Base-by-base conservation (phyloP, 2,113 vertebrate species). In the Petromus typicus region DNA sequence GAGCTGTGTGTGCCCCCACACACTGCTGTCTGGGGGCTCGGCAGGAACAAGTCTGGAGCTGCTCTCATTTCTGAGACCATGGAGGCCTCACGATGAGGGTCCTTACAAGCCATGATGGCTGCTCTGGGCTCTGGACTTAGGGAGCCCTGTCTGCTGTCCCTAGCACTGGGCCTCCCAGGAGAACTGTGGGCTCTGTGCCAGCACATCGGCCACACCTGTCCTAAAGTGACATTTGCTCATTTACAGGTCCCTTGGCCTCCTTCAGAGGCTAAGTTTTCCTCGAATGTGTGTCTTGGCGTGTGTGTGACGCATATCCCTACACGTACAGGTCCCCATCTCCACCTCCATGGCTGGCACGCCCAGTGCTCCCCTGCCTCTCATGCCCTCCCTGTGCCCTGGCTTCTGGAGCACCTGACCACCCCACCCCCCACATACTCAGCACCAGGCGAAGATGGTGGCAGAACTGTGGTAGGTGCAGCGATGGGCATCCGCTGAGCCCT, bases 401-500 rank as follows among this genome's bases (percentile, higher is more conserved):
- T 69, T 34, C 66, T 20, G 17, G 8, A 69, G 66, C n/a, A 17
- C 66, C 40, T n/a, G n/a, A n/a, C n/a, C n/a, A 3, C 13, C 23
- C 16, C 2, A 9, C 40, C 23, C 25, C 16, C 43, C 13, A 30
- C 16, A 43, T 10, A 51, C 43, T 1, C 14, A 5, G 71, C 25
- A 17, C 43, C 71, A 48, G 71, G 40, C 43, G 23, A 45, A 73
- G 71, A 18, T 7, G 12, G 5, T 3, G 48, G 23, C n/a, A 59
- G n/a, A 14, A 1, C 20, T 7, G 5, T 51, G 14, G 30, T 16
- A 9, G 67, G 20, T 9, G 0, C 32, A 14, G 59, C 5, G 23
- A 14, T 0, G 1, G 2, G 40, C 17, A 3, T 12, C 3, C 3
- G 66, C 16, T 9, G 37, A n/a, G n/a, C 25, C 4, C 1, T 2